A percentile compares a stretch with the other conserved stretches of the same genome.
Evolutionary conservation across 2,888 invertebrate species (phyloP).

Genomic region (Chloroclystis v-ata): DNA sequence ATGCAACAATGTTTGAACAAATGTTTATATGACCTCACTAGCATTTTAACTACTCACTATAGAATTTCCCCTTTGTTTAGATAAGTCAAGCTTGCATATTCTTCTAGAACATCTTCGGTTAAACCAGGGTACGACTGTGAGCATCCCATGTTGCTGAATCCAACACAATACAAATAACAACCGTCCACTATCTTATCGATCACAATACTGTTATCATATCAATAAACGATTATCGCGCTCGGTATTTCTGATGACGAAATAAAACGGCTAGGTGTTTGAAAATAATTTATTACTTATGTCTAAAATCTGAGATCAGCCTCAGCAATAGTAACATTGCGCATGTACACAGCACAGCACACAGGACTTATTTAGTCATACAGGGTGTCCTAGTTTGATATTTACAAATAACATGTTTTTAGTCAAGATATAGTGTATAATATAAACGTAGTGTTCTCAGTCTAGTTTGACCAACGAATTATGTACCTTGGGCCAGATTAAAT

Average conservation of each 20-base stretch:
- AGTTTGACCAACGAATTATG: no score
- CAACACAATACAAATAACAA: constrained; percentile 11
- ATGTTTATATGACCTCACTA: not conserved
- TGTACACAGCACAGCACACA: constrained; percentile 26
- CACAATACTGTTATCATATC: not conserved
- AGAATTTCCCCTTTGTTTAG: constrained; percentile 80
- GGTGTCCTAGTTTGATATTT: not conserved
- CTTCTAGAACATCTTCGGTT: constrained; percentile 77
- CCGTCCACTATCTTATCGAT: constrained; percentile 14
- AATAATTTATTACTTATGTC: constrained; percentile 63
- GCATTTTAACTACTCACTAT: constrained; percentile 73
- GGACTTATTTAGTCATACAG: constrained; percentile 12
- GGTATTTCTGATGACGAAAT: not conserved
- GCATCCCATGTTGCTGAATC: constrained; percentile 61
- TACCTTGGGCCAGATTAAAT: no score
- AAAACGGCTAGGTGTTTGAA: constrained; percentile 27
- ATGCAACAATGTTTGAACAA: not conserved
- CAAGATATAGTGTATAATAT: no score
- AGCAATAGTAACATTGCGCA: constrained; percentile 51
- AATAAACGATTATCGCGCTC: constrained; percentile 2
- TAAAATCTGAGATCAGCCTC: constrained; percentile 61
- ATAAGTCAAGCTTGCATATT: constrained; percentile 80
- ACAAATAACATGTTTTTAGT: no score
- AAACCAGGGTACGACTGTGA: constrained; percentile 68
- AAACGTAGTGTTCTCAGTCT: no score